Evolutionary conservation across 2,113 vertebrate species (phyloP).

Genomic region (Cynopterus brachyotis): DNA sequence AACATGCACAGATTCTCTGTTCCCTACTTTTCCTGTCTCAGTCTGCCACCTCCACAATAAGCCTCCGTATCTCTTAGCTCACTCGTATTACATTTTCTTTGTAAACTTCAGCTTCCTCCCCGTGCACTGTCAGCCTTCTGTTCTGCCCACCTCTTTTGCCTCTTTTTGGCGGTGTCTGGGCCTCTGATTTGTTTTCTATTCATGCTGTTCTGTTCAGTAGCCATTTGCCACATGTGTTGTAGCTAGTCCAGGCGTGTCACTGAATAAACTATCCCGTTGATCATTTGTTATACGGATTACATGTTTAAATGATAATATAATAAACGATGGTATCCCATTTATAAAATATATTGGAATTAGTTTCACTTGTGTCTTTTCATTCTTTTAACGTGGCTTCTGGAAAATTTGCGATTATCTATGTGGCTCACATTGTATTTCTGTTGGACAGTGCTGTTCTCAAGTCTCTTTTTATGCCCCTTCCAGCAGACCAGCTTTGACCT

Average conservation of each 20-base stretch:
- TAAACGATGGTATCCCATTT: background rate
- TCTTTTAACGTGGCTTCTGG: background rate
- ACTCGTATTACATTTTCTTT: background rate
- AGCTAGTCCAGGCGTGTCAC: background rate
- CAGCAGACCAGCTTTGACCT: background rate
- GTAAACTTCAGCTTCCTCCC: slow-evolving; percentile 3
- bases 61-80: background rate
- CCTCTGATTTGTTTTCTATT: background rate
- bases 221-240: background rate
- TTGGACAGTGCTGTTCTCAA: background rate
- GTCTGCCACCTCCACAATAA: background rate
- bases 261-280: background rate
- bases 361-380: background rate
- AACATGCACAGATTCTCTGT: background rate
- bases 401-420: background rate
- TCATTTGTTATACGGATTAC: background rate
- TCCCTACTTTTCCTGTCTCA: background rate
- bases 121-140: background rate
- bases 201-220: background rate
- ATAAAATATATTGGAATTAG: background rate
- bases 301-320: background rate
- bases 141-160: background rate
- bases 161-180: background rate
- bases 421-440: background rate
- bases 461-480: background rate